Conservation (phyloP, 1,140 invertebrate species). For the Mylabris phalerata region DNA sequence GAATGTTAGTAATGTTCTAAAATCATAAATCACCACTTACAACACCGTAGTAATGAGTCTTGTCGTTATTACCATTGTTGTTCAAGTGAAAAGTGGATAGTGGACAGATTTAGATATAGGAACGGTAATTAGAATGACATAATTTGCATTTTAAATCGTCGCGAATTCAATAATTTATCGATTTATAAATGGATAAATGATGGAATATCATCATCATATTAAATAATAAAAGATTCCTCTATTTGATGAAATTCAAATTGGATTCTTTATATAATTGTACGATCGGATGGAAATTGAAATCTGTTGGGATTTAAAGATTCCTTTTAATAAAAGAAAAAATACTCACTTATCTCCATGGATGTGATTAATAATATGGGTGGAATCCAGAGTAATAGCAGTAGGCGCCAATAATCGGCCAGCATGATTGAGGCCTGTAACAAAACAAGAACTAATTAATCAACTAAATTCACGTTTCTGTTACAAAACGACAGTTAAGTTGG, state of each 20-base stretch:
- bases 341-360: conserved; percentile 30
- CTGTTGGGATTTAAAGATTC: neutral
- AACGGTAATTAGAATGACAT: neutral
- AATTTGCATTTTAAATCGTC: neutral
- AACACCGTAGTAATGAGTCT: no score
- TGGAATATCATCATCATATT: no score
- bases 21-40: no score
- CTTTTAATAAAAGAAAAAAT: neutral
- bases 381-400: conserved; percentile 27
- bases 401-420: conserved; percentile 25
- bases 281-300: neutral
- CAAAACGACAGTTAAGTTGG: no score
- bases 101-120: neutral
- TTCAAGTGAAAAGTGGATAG: no score
- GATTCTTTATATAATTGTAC: no score
- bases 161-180: no score
- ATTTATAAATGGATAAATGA: no score
- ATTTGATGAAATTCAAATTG: no score
- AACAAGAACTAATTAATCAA: conserved; percentile 1
- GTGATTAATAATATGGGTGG: conserved; percentile 24
- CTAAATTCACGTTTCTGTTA: neutral
- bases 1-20: no score
- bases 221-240: no score
- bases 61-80: no score
- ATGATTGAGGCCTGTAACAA: conserved; percentile 24